phyloP scores from a whole-genome alignment of 1,140 invertebrate genomes.

The Trachymyrmex cornetzi region DNA sequence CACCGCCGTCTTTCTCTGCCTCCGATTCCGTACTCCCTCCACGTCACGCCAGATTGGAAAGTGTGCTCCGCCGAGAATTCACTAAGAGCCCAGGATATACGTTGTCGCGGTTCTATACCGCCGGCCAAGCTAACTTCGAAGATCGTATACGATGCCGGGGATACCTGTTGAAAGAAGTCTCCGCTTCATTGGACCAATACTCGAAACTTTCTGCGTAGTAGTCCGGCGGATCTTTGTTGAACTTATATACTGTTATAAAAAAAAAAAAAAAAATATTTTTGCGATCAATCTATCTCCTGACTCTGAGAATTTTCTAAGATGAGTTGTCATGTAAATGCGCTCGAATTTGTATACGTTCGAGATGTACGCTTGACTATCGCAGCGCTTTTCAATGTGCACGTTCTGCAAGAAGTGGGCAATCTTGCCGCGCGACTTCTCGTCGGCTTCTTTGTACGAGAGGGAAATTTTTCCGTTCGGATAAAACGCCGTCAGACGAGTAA shows the following conservation, averaged over 20 bases:
- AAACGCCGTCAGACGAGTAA: conserved; percentile 47
- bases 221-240: conserved; percentile 9
- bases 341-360: conserved; percentile 52
- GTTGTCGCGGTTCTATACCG: conserved; percentile 44
- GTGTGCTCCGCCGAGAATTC: conserved; percentile 81
- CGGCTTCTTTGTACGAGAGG: conserved; percentile 42
- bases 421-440: conserved; percentile 54
- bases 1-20: conserved; percentile 39
- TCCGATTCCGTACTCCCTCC: conserved; percentile 43
- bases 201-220: conserved; percentile 25
- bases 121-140: conserved; percentile 59
- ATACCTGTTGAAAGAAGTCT: conserved; percentile 74
- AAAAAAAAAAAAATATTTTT: not conserved
- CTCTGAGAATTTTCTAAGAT: conserved; percentile 23
- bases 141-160: conserved; percentile 48
- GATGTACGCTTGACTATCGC: conserved; percentile 23
- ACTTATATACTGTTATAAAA: not conserved
- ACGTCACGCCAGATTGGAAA: conserved; percentile 81
- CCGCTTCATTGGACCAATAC: conserved; percentile 47
- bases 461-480: conserved; percentile 60
- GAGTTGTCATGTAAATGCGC: not conserved
- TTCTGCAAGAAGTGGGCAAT: conserved; percentile 57
- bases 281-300: conserved; percentile 20
- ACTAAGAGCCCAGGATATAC: conserved; percentile 43
- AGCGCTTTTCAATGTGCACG: conserved; percentile 42